Evolutionary conservation across 2,888 invertebrate species (phyloP).

Genomic region (Cephus pulcher): DNA sequence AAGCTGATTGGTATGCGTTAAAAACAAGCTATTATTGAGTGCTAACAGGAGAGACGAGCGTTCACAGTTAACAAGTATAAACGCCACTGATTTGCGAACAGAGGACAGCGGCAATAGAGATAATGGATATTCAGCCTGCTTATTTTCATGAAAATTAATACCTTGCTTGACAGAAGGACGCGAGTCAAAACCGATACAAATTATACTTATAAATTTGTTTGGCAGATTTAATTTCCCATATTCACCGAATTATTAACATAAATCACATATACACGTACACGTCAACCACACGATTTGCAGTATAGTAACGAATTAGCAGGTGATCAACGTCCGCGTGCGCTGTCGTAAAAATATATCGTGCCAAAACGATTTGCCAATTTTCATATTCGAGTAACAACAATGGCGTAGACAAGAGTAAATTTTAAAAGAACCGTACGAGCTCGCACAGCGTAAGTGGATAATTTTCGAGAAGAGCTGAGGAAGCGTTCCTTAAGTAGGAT

Average conservation of each 20-base stretch:
- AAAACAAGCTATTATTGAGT: not conserved
- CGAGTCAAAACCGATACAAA: not conserved
- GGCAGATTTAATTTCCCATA: not conserved
- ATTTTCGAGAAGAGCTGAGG: slow-evolving; percentile 44
- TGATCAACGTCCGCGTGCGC: too few species aligned
- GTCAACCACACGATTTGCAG: too few species aligned
- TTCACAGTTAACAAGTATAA: not conserved
- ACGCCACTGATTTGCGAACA: not conserved
- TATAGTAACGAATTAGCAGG: too few species aligned
- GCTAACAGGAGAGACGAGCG: not conserved
- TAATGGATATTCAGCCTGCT: not conserved
- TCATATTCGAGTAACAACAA: not conserved
- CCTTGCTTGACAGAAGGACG: too few species aligned
- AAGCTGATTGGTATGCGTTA: not conserved
- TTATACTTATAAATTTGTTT: not conserved
- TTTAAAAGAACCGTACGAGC: not conserved
- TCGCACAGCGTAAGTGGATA: slow-evolving; percentile 41
- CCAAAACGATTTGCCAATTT: too few species aligned
- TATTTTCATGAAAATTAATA: too few species aligned
- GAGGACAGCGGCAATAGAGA: not conserved
- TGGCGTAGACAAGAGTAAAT: slow-evolving; percentile 12
- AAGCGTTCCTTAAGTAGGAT: slow-evolving; percentile 36
- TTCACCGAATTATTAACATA: too few species aligned
- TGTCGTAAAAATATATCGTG: too few species aligned
- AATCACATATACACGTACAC: too few species aligned